phyloP scores from a whole-genome alignment of 2,888 invertebrate genomes.

The Polymixis lichenea region DNA sequence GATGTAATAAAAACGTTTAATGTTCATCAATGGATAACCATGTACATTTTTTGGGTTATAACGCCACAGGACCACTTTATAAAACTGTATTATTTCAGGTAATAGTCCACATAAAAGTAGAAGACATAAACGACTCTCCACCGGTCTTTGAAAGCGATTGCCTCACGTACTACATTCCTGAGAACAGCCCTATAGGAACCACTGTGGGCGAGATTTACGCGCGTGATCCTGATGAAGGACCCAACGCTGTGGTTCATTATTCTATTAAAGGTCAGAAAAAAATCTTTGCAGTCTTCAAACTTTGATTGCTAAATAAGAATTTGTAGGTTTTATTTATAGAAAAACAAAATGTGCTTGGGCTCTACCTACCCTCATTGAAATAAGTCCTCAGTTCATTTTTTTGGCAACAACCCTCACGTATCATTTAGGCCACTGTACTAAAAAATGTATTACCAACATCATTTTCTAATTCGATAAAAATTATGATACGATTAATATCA shows the following conservation, averaged over 20 bases:
- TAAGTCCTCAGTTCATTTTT: too few species aligned
- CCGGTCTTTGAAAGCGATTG: conserved; percentile 97
- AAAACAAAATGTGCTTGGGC: neutral
- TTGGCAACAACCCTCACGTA: neutral
- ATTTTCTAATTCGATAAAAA: neutral
- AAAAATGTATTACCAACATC: too few species aligned
- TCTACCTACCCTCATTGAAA: too few species aligned
- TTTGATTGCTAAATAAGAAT: neutral
- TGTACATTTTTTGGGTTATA: too few species aligned
- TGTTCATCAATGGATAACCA: too few species aligned
- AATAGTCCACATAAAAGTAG: conserved; percentile 95
- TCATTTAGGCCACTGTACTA: neutral
- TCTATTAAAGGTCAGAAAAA: conserved; percentile 94
- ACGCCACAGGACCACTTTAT: neutral
- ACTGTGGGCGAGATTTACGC: conserved; percentile 97
- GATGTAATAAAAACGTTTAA: too few species aligned
- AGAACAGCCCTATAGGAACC: conserved; percentile 99
- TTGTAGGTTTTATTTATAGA: neutral
- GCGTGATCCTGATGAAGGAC: conserved; percentile 97
- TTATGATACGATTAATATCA: too few species aligned
- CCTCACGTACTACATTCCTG: conserved; percentile 96
- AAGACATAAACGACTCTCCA: conserved; percentile 97
- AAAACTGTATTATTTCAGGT: conserved; percentile 81
- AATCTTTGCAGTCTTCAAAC: too few species aligned
- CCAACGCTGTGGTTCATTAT: conserved; percentile 97